Evolutionary conservation across 1,140 invertebrate genomes (phyloP), one percentile per base, ranked within the genome.

Genomic region (Heterodera schachtii): DNA sequence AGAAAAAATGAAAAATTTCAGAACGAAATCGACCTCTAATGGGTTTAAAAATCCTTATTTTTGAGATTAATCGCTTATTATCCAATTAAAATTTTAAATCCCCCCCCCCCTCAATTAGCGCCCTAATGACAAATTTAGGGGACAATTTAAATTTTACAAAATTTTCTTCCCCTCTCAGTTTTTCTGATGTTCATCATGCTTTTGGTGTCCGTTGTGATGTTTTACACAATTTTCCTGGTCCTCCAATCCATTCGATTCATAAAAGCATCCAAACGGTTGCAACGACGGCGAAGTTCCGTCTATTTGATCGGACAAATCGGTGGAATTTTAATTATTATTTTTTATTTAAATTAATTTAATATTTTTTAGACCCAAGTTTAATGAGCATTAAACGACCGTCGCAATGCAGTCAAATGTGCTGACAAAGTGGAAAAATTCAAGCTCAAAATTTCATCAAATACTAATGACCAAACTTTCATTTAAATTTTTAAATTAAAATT

Each of bases 151-250:
- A 31, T 31, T 31, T 31, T 31, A 31, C 31, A 31, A 31, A 31
- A 31, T 31, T 31, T 31, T 31, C 31, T 13, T 47, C n/a, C 67
- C 21, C 11, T 78, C 46, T 8, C 44, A 74, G 76, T 85, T 19
- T 82, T 82, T 73, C 41, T 85, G 21, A 84, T 85, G 66, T 73
- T 85, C 52, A n/a, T 85, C 19, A 85, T 85, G 84, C 71, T 85
- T 31, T 64, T 83, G 21, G 49, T 85, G 19, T 75, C 67, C 60
- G 75, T 75, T 13, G 79, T 60, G 21, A 60, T 85, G n/a, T 84
- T 85, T 46, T 85, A 86, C 80, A 81, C 84, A 57, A 85, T 85
- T 21, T 85, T 80, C 77, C 66, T 86, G 44, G 79, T 85, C 16
- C 78, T 85, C 41, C 43, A 73, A 73, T 67, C 64, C 13, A 81